phyloP scores from a whole-genome alignment of 2,888 invertebrate species.

The Fragum fragum region DNA sequence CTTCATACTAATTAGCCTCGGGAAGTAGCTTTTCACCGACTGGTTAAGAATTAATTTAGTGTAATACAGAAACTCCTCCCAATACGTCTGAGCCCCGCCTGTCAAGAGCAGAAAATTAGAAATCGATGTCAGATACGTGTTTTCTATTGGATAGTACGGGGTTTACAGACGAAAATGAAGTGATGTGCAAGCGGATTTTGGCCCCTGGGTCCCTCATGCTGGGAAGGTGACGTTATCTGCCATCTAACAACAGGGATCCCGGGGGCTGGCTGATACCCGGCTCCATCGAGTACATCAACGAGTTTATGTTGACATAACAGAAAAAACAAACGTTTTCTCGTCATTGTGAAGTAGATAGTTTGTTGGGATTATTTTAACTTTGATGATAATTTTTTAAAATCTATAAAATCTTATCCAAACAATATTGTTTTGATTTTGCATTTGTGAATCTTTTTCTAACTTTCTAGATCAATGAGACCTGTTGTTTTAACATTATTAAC shows the following conservation, averaged over 20 bases:
- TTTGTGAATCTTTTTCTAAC: too few species aligned
- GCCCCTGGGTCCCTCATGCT: slow-evolving; percentile 38
- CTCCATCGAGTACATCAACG: slow-evolving; percentile 38
- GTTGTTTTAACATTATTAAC: too few species aligned
- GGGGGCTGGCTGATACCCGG: slow-evolving; percentile 35
- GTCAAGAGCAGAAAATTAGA: background rate
- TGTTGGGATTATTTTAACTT: slow-evolving; percentile 2
- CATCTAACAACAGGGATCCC: slow-evolving; percentile 34
- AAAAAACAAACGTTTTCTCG: background rate
- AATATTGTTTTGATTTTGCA: background rate
- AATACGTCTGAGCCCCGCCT: slow-evolving; percentile 56
- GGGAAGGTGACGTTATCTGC: slow-evolving; percentile 55
- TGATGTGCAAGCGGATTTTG: slow-evolving; percentile 9
- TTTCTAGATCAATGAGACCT: too few species aligned
- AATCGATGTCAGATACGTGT: slow-evolving; percentile 28
- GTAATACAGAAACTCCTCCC: slow-evolving; percentile 34
- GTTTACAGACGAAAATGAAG: background rate
- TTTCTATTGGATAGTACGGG: slow-evolving; percentile 19
- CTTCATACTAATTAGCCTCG: slow-evolving; percentile 58
- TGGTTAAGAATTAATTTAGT: slow-evolving; percentile 66
- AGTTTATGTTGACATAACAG: slow-evolving; percentile 19
- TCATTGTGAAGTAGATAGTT: background rate
- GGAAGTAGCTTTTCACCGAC: slow-evolving; percentile 45
- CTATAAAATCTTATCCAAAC: background rate
- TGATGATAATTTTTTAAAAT: background rate